Evolutionary conservation across 2,797 vertebrate species (phyloP).

Genomic region (Okamejei kenojei): DNA sequence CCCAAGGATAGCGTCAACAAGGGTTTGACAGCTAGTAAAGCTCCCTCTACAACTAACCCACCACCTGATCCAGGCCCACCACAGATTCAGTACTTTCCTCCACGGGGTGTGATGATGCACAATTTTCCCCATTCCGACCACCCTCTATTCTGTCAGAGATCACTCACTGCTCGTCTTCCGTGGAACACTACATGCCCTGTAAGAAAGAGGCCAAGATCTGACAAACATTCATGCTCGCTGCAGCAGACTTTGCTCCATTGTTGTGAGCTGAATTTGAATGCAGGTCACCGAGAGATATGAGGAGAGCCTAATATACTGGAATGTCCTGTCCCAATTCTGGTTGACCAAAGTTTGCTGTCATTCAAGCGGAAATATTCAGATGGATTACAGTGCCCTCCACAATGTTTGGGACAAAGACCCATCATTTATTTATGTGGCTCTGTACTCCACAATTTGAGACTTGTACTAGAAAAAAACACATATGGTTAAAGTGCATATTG

Average conservation of each 20-base stretch:
- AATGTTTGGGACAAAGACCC: too few relatives aligned
- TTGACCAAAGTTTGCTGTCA: not conserved
- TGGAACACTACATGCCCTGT: not conserved
- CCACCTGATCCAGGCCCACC: too few relatives aligned
- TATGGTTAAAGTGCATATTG: too few relatives aligned
- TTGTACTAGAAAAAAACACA: too few relatives aligned
- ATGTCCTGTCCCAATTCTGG: not conserved
- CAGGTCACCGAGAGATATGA: not conserved
- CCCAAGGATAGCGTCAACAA: not conserved
- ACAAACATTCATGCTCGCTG: not conserved
- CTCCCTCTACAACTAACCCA: too few relatives aligned
- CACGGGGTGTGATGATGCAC: not conserved
- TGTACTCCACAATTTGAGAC: too few relatives aligned
- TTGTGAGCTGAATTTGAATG: not conserved
- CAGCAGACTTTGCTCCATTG: not conserved
- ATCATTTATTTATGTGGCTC: too few relatives aligned
- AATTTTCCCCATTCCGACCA: not conserved
- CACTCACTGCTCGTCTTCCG: not conserved
- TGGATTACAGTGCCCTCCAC: too few relatives aligned
- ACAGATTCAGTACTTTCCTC: too few relatives aligned
- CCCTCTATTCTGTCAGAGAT: not conserved
- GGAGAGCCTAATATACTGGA: not conserved
- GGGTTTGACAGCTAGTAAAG: not conserved
- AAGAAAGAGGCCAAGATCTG: not conserved
- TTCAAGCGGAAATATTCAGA: not conserved